Conservation (phyloP, 92 coral and sea anemone species). For the Porites divaricata region DNA sequence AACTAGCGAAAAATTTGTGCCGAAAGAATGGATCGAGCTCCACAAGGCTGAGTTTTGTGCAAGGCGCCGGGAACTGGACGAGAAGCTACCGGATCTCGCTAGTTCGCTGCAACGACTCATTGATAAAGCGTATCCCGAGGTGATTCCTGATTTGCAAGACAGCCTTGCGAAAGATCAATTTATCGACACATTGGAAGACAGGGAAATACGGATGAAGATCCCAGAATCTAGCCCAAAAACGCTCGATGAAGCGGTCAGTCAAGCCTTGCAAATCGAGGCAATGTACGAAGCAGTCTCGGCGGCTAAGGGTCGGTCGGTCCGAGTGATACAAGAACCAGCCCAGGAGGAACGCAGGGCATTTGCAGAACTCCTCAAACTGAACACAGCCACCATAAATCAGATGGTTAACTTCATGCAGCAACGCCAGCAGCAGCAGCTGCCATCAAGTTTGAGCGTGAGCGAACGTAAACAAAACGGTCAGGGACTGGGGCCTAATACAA, state of each 20-base stretch:
- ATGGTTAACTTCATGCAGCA: background rate
- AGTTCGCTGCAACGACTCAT: constrained; percentile 10
- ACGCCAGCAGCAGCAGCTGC: background rate
- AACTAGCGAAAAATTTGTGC: background rate
- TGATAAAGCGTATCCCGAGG: constrained; percentile 4
- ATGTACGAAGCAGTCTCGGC: constrained; percentile 29
- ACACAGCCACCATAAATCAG: constrained; percentile 11
- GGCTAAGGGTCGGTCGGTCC: background rate
- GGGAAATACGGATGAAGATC: constrained; percentile 1
- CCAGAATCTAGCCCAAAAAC: background rate
- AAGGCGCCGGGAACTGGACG: background rate
- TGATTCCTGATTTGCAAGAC: background rate
- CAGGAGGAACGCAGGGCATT: background rate
- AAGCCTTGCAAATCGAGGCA: constrained; percentile 31
- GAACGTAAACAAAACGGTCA: constrained; percentile 13
- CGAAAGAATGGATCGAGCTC: background rate
- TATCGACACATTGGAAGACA: constrained; percentile 34
- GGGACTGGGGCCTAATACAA: constrained; percentile 10
- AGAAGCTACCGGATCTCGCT: constrained; percentile 4
- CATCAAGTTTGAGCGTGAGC: background rate
- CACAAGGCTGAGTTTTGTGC: constrained; percentile 10
- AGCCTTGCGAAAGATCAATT: constrained; percentile 42
- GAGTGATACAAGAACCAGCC: background rate
- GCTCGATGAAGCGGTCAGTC: constrained; percentile 17
- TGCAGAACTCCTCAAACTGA: background rate